Percentiles rank a stretch among this genome's conserved stretches.
These are phyloP conservation scores for Lagothrix lagotricha DNA, from an alignment of 2,797 vertebrate genomes.

Conservation along the genomic window DNA sequence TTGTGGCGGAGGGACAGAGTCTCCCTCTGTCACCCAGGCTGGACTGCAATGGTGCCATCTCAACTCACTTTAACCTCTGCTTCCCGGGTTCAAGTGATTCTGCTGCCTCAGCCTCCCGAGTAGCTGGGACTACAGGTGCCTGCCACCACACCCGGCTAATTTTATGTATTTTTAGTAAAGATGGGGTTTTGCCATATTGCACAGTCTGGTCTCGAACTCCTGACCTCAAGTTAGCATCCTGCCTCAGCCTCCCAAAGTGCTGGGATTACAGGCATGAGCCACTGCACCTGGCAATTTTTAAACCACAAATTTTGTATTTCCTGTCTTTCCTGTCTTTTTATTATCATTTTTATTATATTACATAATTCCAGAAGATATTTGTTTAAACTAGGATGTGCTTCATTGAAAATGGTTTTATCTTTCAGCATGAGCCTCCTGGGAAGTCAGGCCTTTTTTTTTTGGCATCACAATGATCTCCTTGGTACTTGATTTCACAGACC, in stretches of 20 bases:
- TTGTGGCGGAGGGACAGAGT: not conserved
- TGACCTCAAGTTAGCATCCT: not conserved
- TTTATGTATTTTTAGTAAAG: not conserved
- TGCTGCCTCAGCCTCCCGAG: not conserved
- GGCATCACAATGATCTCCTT: conserved; percentile 36
- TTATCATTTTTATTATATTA: conserved; percentile 1
- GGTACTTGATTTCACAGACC: conserved; percentile 49
- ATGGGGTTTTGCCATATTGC: not conserved
- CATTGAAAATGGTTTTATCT: not conserved
- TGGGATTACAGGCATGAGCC: not conserved
- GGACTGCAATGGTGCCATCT: not conserved
- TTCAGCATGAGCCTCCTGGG: not conserved
- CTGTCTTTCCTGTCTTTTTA: not conserved
- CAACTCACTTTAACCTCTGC: not conserved
- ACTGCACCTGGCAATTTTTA: not conserved
- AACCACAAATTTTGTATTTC: not conserved
- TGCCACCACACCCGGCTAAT: not conserved
- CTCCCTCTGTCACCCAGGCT: not conserved
- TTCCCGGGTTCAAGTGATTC: not conserved
- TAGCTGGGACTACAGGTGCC: not conserved
- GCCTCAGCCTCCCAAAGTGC: not conserved
- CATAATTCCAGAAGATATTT: not conserved
- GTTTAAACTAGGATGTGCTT: not conserved
- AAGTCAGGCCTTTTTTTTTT: not conserved
- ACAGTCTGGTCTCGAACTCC: not conserved